Evolutionary conservation across 2,113 vertebrate genomes (phyloP).

Genomic region (Pachyramphus minor): DNA sequence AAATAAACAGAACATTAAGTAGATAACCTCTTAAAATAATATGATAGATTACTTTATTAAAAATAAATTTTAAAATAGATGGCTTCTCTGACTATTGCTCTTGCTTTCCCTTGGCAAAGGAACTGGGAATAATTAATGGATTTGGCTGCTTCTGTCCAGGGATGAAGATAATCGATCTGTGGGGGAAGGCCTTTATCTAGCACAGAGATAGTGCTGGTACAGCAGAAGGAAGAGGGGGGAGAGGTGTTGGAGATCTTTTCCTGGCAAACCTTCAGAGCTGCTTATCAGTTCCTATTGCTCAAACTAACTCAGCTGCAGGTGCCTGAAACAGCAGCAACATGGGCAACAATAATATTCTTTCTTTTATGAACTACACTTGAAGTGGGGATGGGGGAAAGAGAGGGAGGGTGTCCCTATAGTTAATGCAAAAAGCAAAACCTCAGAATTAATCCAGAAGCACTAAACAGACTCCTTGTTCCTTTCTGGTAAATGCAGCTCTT

Average conservation of each 20-base stretch:
- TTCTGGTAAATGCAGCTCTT: background rate
- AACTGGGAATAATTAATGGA: conserved; percentile 49
- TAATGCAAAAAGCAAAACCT: background rate
- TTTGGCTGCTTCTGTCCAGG: conserved; percentile 9
- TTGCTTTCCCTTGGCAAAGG: conserved; percentile 7
- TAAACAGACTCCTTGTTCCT: background rate
- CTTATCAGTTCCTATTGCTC: conserved; percentile 9
- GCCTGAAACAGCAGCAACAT: background rate
- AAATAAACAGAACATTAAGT: conserved; percentile 14
- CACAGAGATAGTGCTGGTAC: background rate
- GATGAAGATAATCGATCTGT: conserved; percentile 19
- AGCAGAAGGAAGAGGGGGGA: background rate
- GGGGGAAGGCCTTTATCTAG: conserved; percentile 14
- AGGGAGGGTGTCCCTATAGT: background rate
- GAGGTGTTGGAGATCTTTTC: background rate
- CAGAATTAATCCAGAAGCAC: background rate
- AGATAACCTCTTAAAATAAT: conserved; percentile 50
- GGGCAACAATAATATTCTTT: background rate
- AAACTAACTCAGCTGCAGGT: background rate
- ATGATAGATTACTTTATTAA: background rate
- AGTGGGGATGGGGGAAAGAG: fast-evolving
- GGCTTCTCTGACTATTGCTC: background rate
- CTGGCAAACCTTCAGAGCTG: conserved; percentile 30
- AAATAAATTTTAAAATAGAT: conserved; percentile 1
- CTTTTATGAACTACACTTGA: background rate